Evolutionary conservation across 2,888 invertebrate species (phyloP).

Genomic region (Hesperia comma): DNA sequence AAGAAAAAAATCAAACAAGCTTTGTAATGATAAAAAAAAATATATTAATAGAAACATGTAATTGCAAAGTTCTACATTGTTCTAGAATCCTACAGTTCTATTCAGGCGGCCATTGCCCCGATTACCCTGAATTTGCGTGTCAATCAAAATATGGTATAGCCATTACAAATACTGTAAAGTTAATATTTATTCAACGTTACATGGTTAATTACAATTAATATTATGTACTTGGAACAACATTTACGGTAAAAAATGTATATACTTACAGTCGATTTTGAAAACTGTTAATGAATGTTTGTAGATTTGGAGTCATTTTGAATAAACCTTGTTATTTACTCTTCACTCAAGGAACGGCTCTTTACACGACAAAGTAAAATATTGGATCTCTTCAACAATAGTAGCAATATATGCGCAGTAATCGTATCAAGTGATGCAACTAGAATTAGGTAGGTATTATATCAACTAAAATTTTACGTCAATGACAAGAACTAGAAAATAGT

Average conservation of each 20-base stretch:
- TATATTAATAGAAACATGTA: not conserved
- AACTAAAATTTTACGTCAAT: constrained; percentile 19
- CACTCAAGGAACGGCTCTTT: not conserved
- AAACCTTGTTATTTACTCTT: not conserved
- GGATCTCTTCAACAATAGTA: not conserved
- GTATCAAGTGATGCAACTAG: constrained; percentile 1
- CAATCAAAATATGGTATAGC: not conserved
- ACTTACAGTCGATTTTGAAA: constrained; percentile 89
- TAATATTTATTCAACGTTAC: not conserved
- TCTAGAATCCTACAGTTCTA: constrained; percentile 26
- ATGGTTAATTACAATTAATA: not conserved
- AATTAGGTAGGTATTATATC: not conserved
- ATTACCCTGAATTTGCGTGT: constrained; percentile 4
- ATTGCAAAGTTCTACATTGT: constrained; percentile 8
- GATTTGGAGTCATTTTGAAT: constrained; percentile 83
- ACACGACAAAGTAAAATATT: not conserved
- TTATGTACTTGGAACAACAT: not conserved
- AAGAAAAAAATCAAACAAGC: not conserved
- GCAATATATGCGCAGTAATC: constrained; percentile 5
- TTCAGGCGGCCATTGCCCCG: constrained; percentile 31
- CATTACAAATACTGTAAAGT: not conserved
- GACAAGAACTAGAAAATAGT: not conserved
- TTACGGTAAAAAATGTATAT: constrained; percentile 35
- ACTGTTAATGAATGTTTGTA: constrained; percentile 86
- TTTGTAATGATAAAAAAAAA: not conserved